These are phyloP conservation scores for Antheraea pernyi DNA, from an alignment of 1,140 invertebrate species.

Conservation along the genomic window DNA sequence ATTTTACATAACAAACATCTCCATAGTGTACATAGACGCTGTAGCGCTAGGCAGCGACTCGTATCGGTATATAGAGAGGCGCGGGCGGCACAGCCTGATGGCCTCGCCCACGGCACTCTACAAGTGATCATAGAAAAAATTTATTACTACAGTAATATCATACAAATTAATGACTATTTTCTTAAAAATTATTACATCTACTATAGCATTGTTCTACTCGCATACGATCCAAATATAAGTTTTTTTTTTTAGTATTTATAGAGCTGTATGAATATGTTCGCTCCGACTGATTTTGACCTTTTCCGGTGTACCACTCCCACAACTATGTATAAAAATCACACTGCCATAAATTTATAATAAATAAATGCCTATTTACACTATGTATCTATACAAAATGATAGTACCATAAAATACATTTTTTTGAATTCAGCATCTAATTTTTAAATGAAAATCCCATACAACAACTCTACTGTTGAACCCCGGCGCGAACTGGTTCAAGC, in stretches of 20 bases:
- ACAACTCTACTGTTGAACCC: slow-evolving; percentile 50
- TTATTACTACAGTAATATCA: slow-evolving; percentile 78
- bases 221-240: slow-evolving; percentile 55
- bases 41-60: slow-evolving; percentile 40
- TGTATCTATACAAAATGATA: slow-evolving; percentile 78
- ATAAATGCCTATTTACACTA: slow-evolving; percentile 80
- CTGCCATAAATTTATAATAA: slow-evolving; percentile 78
- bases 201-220: slow-evolving; percentile 76
- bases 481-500: slow-evolving; percentile 20
- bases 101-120: slow-evolving; percentile 42
- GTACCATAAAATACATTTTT: slow-evolving; percentile 71
- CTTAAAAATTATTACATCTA: slow-evolving; percentile 77
- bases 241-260: slow-evolving; percentile 36
- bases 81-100: slow-evolving; percentile 23
- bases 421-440: slow-evolving; percentile 70
- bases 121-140: slow-evolving; percentile 76
- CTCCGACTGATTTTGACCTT: slow-evolving; percentile 51
- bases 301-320: slow-evolving; percentile 61
- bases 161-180: slow-evolving; percentile 79
- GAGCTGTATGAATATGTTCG: slow-evolving; percentile 58
- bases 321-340: slow-evolving; percentile 76
- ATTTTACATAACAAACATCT: slow-evolving; percentile 78
- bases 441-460: slow-evolving; percentile 63
- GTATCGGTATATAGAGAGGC: slow-evolving; percentile 48
- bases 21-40: slow-evolving; percentile 74